Base-by-base conservation (phyloP, 2,888 invertebrate genomes). In the Euplexia lucipara region DNA sequence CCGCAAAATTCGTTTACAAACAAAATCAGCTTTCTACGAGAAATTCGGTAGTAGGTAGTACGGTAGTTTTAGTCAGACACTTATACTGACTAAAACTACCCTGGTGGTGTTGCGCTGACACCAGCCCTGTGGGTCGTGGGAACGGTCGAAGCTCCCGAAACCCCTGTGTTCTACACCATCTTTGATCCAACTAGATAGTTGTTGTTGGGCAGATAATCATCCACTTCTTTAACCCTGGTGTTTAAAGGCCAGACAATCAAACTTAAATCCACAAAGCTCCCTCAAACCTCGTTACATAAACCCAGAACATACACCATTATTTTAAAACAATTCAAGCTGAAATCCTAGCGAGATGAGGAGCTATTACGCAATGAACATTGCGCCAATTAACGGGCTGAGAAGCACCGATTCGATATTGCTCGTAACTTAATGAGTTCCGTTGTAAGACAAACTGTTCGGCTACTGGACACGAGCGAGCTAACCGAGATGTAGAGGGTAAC, bases 371-470 rank as follows among this genome's bases (percentile, higher is more conserved):
- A 86, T 87, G 83, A 84, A 88, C 84, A 90, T 86, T 87, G 87
- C 86, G 86, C 89, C 88, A 91, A 92, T 92, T 91, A 91, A 87
- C 87, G 86, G 75, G 83, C 83, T 81, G 83, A 82, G 72, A 79
- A 78, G 84, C 78, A 81, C 84, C 85, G 88, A 87, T 89, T 88
- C 87, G 88, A 91, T 91, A 92, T 90, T 88, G 88, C 86, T 88
- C 87, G 87, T 85, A 81, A 83, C 80, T 91, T 92, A 93, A 92
- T 92, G 92, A 92, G 89, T 90, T 88, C 87, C 86, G 87, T 85
- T 91, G 92, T 91, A 92, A 92, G 90, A 92, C 92, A 89, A 91
- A 90, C 87, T 90, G 90, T 88, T 88, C 85, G 75, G 87, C 88
- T 88, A 85, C 91, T 86, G 88, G 89, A 90, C 88, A 87, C 76